Evolutionary conservation across 2,888 invertebrate genomes (phyloP), one percentile per base, ranked within the genome.

Genomic region (Cepaea hortensis): DNA sequence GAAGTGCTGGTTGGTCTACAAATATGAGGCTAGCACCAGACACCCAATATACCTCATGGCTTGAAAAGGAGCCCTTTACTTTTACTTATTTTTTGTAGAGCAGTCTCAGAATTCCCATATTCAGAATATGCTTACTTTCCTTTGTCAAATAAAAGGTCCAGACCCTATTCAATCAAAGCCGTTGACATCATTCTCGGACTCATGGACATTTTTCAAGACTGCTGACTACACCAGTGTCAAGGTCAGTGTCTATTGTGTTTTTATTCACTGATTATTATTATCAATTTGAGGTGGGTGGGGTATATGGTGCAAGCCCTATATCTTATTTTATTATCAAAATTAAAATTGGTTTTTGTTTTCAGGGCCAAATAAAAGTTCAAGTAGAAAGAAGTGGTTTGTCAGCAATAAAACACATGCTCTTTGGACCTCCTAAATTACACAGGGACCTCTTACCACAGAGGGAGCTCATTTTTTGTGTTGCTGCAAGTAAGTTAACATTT

Each of bases 391-490:
- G 85, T 79, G 93, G 93, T 2, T 91, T 93, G 82, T 90, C 92
- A 65, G 92, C 92, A 18, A 89, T 93, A 35, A 92, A 92, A 61
- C 92, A 93, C 84, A 91, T 92, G 81, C 88, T 95, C 15, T 94
- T 94, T 91, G 95, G 95, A 5, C 95, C 95, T n/a, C 95, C 95
- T 35, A 94, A 93, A 87, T 91, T 95, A 46, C 91, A 93, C 75
- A 90, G 90, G 81, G 91, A 92, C 85, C 91, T 95, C 18, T 87
- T 92, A 6, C 89, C 90, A 4, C 95, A 95, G 85, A 92, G 95
- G 88, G 94, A 95, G 87, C 91, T 94, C 50, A 91, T 95, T 20
- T 95, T 95, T 92, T 94, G 95, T 84, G 93, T 95, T 85, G 95
- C 95, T 73, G 94, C 94, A 88, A 94, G 95, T 95, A 90, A 94